Base-by-base conservation (phyloP, 2,888 invertebrate species). In the Coleophora flavipennella region DNA sequence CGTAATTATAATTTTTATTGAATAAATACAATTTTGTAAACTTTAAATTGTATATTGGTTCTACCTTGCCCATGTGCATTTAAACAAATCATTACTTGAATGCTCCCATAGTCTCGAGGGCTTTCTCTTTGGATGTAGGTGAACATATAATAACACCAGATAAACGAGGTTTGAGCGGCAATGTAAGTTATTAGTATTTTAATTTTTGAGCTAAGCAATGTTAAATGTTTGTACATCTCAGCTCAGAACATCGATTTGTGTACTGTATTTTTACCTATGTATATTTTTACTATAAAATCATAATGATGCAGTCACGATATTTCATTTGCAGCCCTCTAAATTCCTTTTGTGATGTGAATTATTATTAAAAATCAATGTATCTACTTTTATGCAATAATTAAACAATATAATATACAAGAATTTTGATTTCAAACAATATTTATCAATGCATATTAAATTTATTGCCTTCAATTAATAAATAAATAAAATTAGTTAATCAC, bases 281-380 rank as follows among this genome's bases (percentile, higher is more conserved):
- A 81, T 81, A 77, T 81, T 84, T 75, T 80, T 81, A 78, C 72
- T 81, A 83, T 83, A 83, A 84, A 84, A 81, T 70, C 71, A 75
- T 79, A 73, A 83, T 80, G 79, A 81, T 80, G 80, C 79, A 69
- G 37, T 41, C 72, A 58, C 55, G 64, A 47, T 62, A 63, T 83
- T 81, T 80, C 52, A 73, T 79, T 81, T 69, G 41, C 40, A 47
- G 41, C 38, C 45, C 49, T 49, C 36, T 36, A 38, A 44, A 48
- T 45, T 46, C 48, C 50, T 49, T 38, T 45, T 49, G 32, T 43
- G 43, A 43, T 43, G 41, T 33, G 27, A 20, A 39, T 28, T 44
- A 33, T 27, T 40, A 34, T 43, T 41, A 39, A 33, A 46, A 33
- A 35, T 35, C 41, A 41, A 37, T 47, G 44, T 44, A n/a, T n/a